phyloP scores from a whole-genome alignment of 2,888 invertebrate species.

The Torymus auratus region DNA sequence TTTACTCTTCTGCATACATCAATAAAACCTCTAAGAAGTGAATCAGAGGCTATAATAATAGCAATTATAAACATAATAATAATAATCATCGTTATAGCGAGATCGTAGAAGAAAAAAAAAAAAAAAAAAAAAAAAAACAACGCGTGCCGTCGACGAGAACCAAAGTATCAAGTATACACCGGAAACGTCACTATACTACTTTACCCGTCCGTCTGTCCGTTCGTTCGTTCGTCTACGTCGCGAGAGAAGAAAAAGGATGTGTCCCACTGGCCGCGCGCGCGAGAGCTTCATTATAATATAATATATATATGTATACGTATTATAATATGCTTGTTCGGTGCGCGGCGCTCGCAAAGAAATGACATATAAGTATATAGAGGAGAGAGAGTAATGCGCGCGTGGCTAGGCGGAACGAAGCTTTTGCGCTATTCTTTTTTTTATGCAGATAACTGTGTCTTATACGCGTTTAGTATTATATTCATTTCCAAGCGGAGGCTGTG shows the following conservation, averaged over 20 bases:
- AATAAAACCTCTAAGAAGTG: conserved; percentile 31
- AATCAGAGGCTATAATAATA: neutral
- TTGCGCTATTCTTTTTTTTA: conserved; percentile 5
- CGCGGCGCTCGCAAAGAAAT: too few relatives aligned
- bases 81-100: too few relatives aligned
- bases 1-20: conserved; percentile 41
- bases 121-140: conserved; percentile 18
- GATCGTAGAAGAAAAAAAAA: neutral
- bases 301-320: too few relatives aligned
- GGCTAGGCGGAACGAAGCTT: conserved; percentile 12
- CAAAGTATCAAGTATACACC: conserved; percentile 23
- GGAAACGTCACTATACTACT: conserved; percentile 1
- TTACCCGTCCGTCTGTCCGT: too few relatives aligned
- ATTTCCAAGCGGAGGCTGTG: conserved; percentile 14
- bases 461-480: neutral
- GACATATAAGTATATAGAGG: neutral
- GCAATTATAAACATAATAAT: neutral
- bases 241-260: too few relatives aligned
- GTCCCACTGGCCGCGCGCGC: too few relatives aligned
- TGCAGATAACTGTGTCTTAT: conserved; percentile 9
- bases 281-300: too few relatives aligned
- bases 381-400: neutral
- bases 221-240: too few relatives aligned
- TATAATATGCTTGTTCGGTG: too few relatives aligned
- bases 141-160: conserved; percentile 12